Conservation (phyloP, 2,113 vertebrate genomes). For the Poeciliopsis prolifica region DNA sequence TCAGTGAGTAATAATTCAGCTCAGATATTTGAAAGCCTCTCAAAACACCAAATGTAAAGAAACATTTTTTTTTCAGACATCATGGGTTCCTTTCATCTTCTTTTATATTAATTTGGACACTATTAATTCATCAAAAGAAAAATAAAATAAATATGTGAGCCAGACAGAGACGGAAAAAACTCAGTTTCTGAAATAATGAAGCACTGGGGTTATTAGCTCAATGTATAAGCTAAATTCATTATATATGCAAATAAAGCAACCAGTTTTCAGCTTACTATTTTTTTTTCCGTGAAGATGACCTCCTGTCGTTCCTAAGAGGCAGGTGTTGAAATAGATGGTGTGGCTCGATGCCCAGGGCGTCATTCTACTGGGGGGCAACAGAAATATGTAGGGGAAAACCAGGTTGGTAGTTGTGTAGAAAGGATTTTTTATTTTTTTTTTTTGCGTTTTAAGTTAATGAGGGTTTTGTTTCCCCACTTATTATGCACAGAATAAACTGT, state of each 20-base stretch:
- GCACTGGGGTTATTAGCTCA: background rate
- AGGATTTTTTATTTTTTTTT: no score
- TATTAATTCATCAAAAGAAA: background rate
- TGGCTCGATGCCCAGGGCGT: no score
- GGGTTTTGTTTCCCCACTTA: no score
- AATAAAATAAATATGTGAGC: background rate
- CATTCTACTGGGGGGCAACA: no score
- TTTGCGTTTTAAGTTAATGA: no score
- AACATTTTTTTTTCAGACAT: background rate
- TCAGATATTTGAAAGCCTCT: background rate
- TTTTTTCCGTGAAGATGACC: background rate
- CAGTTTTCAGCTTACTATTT: no score
- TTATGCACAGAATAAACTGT: no score
- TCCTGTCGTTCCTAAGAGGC: background rate
- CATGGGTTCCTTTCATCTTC: background rate
- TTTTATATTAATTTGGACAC: background rate
- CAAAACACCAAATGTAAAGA: background rate
- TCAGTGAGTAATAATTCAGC: background rate
- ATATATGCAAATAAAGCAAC: background rate
- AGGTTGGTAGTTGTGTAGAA: no score
- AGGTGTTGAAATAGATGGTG: background rate
- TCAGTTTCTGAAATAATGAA: background rate
- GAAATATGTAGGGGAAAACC: no score
- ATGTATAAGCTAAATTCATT: constrained; percentile 3
- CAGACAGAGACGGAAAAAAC: background rate